Conservation (phyloP, 1,140 invertebrate species). For the Rhopalosiphum maidis region DNA sequence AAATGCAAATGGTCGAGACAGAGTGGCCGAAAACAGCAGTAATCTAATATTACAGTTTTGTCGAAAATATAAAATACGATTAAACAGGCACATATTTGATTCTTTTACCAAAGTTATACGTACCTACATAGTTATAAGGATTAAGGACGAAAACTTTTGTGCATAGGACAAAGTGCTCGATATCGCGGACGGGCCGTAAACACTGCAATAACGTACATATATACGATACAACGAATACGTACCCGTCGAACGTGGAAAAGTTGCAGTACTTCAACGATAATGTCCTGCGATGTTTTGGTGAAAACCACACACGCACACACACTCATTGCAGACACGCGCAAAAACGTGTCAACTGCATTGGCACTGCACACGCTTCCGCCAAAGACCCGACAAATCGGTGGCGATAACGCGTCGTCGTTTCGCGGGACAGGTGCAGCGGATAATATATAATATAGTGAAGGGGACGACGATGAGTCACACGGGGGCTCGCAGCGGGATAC, state of each 20-base stretch:
- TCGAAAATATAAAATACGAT: not conserved
- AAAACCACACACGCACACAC: too few species aligned
- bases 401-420: not conserved
- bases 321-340: too few species aligned
- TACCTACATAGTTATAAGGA: not conserved
- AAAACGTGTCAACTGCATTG: not conserved
- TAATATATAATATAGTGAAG: not conserved
- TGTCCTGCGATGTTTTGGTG: not conserved
- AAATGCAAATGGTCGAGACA: not conserved
- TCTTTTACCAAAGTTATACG: too few species aligned
- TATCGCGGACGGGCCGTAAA: not conserved
- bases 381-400: not conserved
- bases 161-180: not conserved
- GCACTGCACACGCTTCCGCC: not conserved
- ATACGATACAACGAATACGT: too few species aligned
- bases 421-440: not conserved
- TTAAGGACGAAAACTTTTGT: not conserved
- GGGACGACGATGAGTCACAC: not conserved
- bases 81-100: not conserved
- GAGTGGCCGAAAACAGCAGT: not conserved
- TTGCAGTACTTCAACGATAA: not conserved
- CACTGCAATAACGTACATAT: too few species aligned
- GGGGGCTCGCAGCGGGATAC: conserved; percentile 25
- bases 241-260: too few species aligned
- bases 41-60: not conserved